phyloP scores from a whole-genome alignment of 2,113 vertebrate species.

The Etia nguti region DNA sequence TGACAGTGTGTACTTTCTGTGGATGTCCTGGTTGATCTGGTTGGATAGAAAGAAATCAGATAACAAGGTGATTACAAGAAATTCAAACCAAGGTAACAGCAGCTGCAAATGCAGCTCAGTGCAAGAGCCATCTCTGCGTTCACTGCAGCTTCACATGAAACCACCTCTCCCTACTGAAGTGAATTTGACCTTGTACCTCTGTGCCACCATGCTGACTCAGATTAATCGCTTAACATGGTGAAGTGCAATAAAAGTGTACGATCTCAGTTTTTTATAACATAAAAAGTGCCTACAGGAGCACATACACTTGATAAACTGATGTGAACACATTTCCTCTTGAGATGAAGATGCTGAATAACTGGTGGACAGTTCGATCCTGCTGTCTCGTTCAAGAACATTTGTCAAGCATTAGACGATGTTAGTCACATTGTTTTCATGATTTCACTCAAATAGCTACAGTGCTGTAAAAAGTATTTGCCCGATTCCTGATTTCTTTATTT shows the following conservation, averaged over 20 bases:
- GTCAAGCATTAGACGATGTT: background rate
- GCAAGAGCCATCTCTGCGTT: constrained; percentile 16
- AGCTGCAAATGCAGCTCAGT: constrained; percentile 5
- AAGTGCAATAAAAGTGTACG: background rate
- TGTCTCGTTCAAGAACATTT: background rate
- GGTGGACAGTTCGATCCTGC: background rate
- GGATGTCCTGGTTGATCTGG: constrained; percentile 87
- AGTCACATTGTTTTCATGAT: background rate
- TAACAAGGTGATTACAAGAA: constrained; percentile 62
- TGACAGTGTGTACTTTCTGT: constrained; percentile 86
- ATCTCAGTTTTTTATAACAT: background rate
- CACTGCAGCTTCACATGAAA: constrained; percentile 5
- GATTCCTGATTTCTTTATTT: background rate
- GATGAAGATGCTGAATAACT: background rate
- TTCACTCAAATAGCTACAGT: background rate
- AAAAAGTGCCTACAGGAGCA: background rate
- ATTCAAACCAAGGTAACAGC: constrained; percentile 33
- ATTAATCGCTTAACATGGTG: constrained; percentile 15
- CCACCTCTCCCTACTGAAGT: constrained; percentile 20
- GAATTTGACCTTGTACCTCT: background rate
- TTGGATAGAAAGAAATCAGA: constrained; percentile 67
- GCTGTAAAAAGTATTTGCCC: fast-evolving
- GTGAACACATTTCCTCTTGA: background rate
- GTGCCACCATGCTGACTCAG: background rate
- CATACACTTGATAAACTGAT: fast-evolving